phyloP scores from a whole-genome alignment of 2,888 invertebrate species.

The Sminthurinus aureus region DNA sequence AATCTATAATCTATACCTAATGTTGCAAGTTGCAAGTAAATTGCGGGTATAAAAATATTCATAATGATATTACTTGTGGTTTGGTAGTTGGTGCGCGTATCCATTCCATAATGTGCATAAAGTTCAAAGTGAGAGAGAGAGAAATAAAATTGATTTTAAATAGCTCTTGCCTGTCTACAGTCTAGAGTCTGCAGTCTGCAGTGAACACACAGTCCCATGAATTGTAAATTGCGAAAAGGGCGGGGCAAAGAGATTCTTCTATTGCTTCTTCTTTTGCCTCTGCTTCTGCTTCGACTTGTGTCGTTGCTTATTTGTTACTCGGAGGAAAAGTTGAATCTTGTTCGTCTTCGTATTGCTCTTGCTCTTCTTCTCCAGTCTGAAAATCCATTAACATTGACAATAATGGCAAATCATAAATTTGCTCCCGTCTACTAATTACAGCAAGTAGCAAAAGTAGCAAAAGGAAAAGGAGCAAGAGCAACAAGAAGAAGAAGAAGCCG shows the following conservation, averaged over 20 bases:
- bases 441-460: background rate
- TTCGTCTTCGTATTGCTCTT: background rate
- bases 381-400: conserved; percentile 13
- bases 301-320: no score
- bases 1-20: no score
- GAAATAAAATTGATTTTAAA: background rate
- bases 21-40: background rate
- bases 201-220: background rate
- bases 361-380: background rate
- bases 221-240: no score
- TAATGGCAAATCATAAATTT: conserved; percentile 24
- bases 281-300: no score
- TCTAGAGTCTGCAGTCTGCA: background rate
- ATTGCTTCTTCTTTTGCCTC: no score
- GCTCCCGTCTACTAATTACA: conserved; percentile 20
- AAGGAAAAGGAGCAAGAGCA: no score
- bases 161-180: background rate
- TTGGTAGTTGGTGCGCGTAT: background rate
- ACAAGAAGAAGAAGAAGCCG: no score
- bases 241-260: no score
- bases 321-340: no score
- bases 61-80: background rate
- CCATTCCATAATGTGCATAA: background rate
- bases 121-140: background rate
- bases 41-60: background rate